These are phyloP conservation scores for Naja naja DNA, from an alignment of 2,113 vertebrate species.

Conservation along the genomic window DNA sequence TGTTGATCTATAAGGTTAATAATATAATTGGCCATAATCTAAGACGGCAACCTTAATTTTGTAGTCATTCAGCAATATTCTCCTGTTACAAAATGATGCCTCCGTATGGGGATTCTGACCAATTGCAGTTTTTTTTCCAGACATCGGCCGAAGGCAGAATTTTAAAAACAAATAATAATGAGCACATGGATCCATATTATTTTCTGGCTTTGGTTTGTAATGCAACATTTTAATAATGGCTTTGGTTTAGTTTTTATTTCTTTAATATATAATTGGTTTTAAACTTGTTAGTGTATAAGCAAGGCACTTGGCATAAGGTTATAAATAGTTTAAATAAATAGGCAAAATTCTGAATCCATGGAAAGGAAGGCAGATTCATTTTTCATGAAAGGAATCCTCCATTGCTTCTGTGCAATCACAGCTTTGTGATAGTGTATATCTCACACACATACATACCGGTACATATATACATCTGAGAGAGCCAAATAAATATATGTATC, in stretches of 20 bases:
- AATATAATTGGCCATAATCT: not conserved
- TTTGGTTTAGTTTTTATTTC: not conserved
- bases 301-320: not conserved
- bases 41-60: not conserved
- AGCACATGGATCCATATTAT: not conserved
- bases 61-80: not conserved
- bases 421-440: not conserved
- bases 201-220: not conserved
- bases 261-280: not conserved
- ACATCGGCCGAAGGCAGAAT: no score
- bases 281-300: not conserved
- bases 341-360: not conserved
- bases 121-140: not conserved
- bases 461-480: not conserved
- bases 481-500: not conserved
- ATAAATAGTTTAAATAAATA: not conserved
- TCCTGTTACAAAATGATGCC: not conserved
- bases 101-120: no score
- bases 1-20: not conserved
- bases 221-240: not conserved
- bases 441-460: not conserved
- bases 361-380: not conserved
- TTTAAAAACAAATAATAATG: not conserved
- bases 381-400: not conserved
- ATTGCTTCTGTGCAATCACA: not conserved